phyloP scores from a whole-genome alignment of 1,140 invertebrate genomes.

The Hycleus phaleratus region DNA sequence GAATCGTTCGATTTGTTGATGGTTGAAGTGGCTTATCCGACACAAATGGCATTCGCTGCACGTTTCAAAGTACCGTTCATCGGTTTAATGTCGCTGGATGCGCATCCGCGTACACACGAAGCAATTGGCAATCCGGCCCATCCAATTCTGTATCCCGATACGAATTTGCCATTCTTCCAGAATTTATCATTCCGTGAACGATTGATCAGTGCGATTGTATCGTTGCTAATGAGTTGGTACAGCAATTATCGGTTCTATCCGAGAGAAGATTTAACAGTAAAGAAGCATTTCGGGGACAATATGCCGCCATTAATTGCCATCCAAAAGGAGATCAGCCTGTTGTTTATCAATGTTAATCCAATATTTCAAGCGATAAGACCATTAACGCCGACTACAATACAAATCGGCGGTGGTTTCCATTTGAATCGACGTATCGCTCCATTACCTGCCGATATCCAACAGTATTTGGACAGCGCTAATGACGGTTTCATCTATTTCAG shows the following conservation, averaged over 20 bases:
- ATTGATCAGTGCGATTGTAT: slow-evolving; percentile 16
- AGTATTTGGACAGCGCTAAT: slow-evolving; percentile 41
- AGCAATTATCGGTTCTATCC: slow-evolving; percentile 7
- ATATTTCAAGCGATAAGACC: slow-evolving; percentile 42
- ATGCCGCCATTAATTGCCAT: slow-evolving; percentile 42
- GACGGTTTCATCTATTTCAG: slow-evolving; percentile 54
- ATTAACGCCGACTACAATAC: slow-evolving; percentile 42
- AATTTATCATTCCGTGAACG: slow-evolving; percentile 19
- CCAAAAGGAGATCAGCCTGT: slow-evolving; percentile 43
- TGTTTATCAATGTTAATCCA: slow-evolving; percentile 47
- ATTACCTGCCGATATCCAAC: slow-evolving; percentile 40
- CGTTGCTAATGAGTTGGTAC: neutral
- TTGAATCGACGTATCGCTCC: slow-evolving; percentile 32
- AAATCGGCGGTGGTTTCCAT: slow-evolving; percentile 46
- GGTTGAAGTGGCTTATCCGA: slow-evolving; percentile 28
- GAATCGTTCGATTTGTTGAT: slow-evolving; percentile 38
- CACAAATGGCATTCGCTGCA: slow-evolving; percentile 24
- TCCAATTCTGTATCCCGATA: slow-evolving; percentile 41
- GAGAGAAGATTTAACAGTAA: slow-evolving; percentile 31
- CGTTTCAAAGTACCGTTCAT: slow-evolving; percentile 33
- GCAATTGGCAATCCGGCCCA: slow-evolving; percentile 41
- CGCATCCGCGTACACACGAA: slow-evolving; percentile 13
- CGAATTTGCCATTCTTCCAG: slow-evolving; percentile 7
- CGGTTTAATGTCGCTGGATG: slow-evolving; percentile 25
- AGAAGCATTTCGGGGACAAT: slow-evolving; percentile 40